phyloP scores from a whole-genome alignment of 2,797 vertebrate genomes.

The Valencia hispanica region DNA sequence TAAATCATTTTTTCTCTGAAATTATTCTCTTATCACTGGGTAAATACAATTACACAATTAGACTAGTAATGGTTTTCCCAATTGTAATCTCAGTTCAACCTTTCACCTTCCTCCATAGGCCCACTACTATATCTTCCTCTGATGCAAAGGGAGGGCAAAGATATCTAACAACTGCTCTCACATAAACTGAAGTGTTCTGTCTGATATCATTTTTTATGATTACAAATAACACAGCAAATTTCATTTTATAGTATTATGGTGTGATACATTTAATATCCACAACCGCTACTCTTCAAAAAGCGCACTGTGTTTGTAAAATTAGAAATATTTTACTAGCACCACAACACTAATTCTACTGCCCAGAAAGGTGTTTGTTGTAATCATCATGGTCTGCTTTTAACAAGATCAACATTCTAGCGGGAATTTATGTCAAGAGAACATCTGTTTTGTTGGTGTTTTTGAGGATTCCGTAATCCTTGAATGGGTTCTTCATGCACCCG shows the following conservation, averaged over 20 bases:
- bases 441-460: background rate
- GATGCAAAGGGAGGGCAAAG: background rate
- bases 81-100: background rate
- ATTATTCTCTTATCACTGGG: conserved; percentile 36
- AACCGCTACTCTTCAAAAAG: background rate
- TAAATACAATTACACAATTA: background rate
- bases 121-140: background rate
- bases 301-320: background rate
- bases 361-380: background rate
- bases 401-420: background rate
- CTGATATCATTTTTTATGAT: background rate
- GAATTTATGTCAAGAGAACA: background rate
- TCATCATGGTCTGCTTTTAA: background rate
- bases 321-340: background rate
- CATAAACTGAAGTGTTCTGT: background rate
- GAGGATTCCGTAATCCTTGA: background rate
- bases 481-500: background rate
- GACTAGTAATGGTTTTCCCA: background rate
- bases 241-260: background rate
- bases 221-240: background rate
- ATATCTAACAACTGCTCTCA: background rate
- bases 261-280: too few relatives aligned
- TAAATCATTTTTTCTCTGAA: conserved; percentile 78
- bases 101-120: background rate
- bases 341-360: background rate